phyloP scores from a whole-genome alignment of 2,797 vertebrate species.

The Cyclura pinguis region DNA sequence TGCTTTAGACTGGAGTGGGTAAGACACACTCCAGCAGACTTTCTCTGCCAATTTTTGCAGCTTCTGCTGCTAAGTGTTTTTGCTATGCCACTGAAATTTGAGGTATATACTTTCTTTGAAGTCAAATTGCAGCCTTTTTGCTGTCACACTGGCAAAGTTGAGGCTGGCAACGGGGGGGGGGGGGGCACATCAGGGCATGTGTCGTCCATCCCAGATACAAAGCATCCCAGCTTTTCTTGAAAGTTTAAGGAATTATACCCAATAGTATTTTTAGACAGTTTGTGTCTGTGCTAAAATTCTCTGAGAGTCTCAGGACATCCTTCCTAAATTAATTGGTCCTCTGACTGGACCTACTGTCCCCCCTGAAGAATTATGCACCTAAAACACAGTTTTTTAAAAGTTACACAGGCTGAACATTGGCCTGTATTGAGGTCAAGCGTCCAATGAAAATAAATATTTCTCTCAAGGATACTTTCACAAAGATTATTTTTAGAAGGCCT shows the following conservation, averaged over 20 bases:
- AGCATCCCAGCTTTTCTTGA: too few species aligned
- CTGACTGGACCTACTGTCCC: background rate
- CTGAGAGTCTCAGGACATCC: too few species aligned
- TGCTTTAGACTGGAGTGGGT: background rate
- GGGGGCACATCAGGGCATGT: too few species aligned
- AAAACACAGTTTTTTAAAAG: background rate
- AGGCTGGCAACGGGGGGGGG: too few species aligned
- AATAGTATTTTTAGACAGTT: too few species aligned
- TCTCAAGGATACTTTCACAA: background rate
- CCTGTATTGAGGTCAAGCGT: background rate
- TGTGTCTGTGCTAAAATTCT: too few species aligned
- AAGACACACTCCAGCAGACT: background rate
- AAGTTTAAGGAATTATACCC: too few species aligned
- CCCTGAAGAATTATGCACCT: background rate
- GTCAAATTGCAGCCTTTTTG: background rate
- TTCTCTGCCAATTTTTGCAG: background rate
- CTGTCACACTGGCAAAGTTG: background rate
- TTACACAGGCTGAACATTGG: background rate
- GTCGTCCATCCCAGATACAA: too few species aligned
- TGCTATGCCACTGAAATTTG: background rate
- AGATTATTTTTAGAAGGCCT: constrained; percentile 5
- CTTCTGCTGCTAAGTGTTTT: background rate
- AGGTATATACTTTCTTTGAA: background rate
- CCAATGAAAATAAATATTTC: constrained; percentile 5
- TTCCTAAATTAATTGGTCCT: too few species aligned